Evolutionary conservation across 2,113 vertebrate species (phyloP).

Genomic region (Dolichallabes microphthalmus): DNA sequence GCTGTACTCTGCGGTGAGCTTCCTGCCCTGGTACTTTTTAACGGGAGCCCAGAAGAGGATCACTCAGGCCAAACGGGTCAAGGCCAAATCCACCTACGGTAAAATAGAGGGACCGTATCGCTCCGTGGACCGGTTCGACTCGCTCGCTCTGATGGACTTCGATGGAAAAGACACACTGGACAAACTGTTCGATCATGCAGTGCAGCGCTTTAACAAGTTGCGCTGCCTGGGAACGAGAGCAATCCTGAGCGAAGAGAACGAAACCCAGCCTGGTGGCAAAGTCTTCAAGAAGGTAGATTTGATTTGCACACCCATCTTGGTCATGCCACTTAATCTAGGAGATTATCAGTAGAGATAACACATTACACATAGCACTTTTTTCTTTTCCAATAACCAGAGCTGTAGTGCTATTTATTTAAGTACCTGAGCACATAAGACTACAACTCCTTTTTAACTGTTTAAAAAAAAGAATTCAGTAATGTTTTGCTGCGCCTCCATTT

Average conservation of each 20-base stretch:
- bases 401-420: not conserved
- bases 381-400: not conserved
- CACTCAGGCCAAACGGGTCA: slow-evolving; percentile 82
- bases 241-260: slow-evolving; percentile 89
- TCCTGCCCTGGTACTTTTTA: slow-evolving; percentile 96
- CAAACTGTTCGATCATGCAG: slow-evolving; percentile 86
- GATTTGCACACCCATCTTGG: not conserved
- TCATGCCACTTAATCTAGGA: not conserved
- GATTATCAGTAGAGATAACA: not conserved
- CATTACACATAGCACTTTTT: not conserved
- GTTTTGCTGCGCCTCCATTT: too few species aligned
- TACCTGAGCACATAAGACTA: too few species aligned
- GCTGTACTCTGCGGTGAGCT: slow-evolving; percentile 89
- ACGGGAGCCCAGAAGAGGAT: slow-evolving; percentile 84
- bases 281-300: slow-evolving; percentile 93
- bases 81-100: slow-evolving; percentile 81
- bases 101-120: slow-evolving; percentile 87
- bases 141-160: slow-evolving; percentile 85
- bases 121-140: slow-evolving; percentile 82
- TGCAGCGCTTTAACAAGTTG: slow-evolving; percentile 78
- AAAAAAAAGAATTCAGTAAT: too few species aligned
- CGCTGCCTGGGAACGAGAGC: slow-evolving; percentile 89
- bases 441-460: too few species aligned
- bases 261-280: slow-evolving; percentile 91
- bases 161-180: slow-evolving; percentile 89